phyloP scores from a whole-genome alignment of 2,113 vertebrate species.

The Axis porcinus region DNA sequence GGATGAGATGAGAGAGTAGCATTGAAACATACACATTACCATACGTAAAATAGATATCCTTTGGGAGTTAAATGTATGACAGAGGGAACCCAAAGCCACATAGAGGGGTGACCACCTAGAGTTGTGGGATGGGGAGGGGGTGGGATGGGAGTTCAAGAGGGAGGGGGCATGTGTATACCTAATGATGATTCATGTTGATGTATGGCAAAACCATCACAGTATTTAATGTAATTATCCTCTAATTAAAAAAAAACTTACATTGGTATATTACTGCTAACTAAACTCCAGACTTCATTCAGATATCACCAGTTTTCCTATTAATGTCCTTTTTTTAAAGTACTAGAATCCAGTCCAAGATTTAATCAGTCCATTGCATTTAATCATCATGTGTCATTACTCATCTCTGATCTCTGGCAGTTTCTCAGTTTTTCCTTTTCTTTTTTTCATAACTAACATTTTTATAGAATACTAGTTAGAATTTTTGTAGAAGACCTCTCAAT shows the following conservation, averaged over 20 bases:
- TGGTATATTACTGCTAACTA: not conserved
- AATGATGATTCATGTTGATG: not conserved
- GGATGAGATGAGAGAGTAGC: not conserved
- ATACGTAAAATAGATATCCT: not conserved
- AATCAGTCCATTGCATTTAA: not conserved
- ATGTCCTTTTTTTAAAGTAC: not conserved
- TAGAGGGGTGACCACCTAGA: not conserved
- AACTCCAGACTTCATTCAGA: not conserved
- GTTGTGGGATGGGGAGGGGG: not conserved
- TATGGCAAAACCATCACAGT: not conserved
- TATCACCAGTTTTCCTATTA: not conserved
- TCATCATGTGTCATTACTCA: not conserved
- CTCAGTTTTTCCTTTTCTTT: not conserved
- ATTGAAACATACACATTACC: not conserved
- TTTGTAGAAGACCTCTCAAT: not conserved
- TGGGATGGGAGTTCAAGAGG: not conserved
- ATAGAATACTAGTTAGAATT: not conserved
- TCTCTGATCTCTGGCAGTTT: not conserved
- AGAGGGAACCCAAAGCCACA: not conserved
- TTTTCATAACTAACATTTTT: not conserved
- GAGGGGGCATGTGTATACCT: not conserved
- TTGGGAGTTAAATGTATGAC: not conserved
- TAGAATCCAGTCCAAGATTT: not conserved
- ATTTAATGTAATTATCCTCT: not conserved
- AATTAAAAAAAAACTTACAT: not conserved